phyloP scores from a whole-genome alignment of 2,113 vertebrate species.

The Cryptomyrus ogoouensis region DNA sequence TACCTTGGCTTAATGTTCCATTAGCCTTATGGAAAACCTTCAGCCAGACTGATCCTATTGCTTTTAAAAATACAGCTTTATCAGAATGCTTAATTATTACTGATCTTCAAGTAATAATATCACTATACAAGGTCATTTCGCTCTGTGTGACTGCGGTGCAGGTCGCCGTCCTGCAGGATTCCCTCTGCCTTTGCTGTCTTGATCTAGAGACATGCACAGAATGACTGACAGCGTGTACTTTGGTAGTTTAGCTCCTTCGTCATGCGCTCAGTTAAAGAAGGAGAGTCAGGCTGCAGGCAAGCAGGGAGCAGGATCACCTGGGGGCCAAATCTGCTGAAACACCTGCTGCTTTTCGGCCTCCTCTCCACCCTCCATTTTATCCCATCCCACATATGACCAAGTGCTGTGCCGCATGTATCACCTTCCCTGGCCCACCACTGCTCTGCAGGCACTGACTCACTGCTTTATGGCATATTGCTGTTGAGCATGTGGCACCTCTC shows the following conservation, averaged over 20 bases:
- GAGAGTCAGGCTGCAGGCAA: background rate
- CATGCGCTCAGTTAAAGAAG: conserved; percentile 20
- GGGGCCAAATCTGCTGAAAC: background rate
- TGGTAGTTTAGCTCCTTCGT: conserved; percentile 1
- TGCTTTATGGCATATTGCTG: background rate
- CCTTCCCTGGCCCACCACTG: background rate
- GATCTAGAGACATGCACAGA: conserved; percentile 22
- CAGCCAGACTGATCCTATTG: background rate
- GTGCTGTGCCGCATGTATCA: background rate
- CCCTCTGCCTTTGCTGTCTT: background rate
- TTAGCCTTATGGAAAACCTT: background rate
- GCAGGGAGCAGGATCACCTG: background rate
- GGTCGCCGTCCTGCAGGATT: conserved; percentile 3
- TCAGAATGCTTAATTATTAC: conserved; percentile 8
- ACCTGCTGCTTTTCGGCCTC: background rate
- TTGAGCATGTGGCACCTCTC: background rate
- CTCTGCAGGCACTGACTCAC: background rate
- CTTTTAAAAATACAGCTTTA: background rate
- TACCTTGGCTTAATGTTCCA: background rate
- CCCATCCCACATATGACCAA: background rate
- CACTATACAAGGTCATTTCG: conserved; percentile 27
- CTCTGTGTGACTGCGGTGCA: conserved; percentile 17
- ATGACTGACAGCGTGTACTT: conserved; percentile 25
- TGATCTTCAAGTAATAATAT: background rate
- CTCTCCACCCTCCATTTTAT: background rate